Base-by-base conservation (phyloP, 2,888 invertebrate species). In the Zaprionus bogoriensis region DNA sequence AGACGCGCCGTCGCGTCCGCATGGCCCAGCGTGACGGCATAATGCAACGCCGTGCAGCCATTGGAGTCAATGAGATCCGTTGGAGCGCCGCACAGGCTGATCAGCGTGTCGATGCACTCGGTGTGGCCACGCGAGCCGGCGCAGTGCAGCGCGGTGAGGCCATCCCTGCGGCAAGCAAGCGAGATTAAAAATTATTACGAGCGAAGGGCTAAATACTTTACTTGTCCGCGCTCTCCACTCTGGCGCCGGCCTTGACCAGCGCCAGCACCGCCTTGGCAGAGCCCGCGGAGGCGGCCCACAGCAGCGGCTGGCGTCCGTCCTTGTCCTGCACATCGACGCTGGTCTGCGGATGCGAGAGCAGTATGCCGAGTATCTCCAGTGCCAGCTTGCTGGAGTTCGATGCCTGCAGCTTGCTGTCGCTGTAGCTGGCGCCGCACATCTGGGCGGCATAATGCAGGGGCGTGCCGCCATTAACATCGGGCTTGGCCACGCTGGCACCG, bases 201-300 rank as follows among this genome's bases (percentile, higher is more conserved):
- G n/a, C n/a, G n/a, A n/a, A n/a, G n/a, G n/a, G n/a, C n/a, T n/a
- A n/a, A n/a, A n/a, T n/a, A n/a, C n/a, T n/a, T n/a, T n/a, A 91
- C 93, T 96, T 96, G 90, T 98, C 98, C 36, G 95, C 93, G 32
- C 96, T 94, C 87, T 96, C 95, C 3, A 97, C 95, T 51, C 94
- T 93, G 0, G 97, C 96, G 1, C 97, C 97, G 0, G 96, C 96
- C 88, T 97, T 96, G 12, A 98, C 94, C 59, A 99, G 91, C 0
- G 97, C 95, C 45, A 97, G 92, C 55, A 99, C 95, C 0, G 98
- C 99, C 73, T 98, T 96, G 0, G 96, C 95, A 32, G 97, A 98
- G 4, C 99, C 99, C 19, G 99, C 97, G 73, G 98, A 98, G 0
- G 99, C 98, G 0, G 99, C 99, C 99, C 99, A 99, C 9, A 99